Evolutionary conservation across 2,888 invertebrate genomes (phyloP), one percentile per base, ranked within the genome.

Genomic region (Melolontha melolontha): DNA sequence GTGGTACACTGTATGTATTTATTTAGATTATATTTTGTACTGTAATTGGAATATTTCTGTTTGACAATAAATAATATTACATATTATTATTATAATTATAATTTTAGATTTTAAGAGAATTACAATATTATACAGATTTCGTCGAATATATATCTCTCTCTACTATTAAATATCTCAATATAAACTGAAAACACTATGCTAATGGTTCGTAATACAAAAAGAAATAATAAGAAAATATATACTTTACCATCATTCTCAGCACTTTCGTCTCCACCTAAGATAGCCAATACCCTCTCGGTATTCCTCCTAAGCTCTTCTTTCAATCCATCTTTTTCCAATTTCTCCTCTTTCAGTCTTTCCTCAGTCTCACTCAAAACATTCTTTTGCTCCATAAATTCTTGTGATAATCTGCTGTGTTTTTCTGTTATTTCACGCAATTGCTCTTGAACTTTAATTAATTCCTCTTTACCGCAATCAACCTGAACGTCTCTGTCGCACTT

Each of bases 251-350:
- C 85, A 42, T 85, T 70, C 52, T 70, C 87, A 1, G 84, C 82
- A 64, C 83, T 85, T 52, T 64, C 69, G 52, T 85, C 85, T 67
- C 87, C 87, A 81, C 86, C 85, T 5, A 87, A 76, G 80, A 87
- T 87, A 1, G 85, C 90, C 73, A 92, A 84, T 44, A 93, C 89
- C 59, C 93, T 85, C 76, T 91, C 89, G 16, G 92, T 90, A 80
- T 93, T 93, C 71, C 88, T 85, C 74, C 92, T 90, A 51, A 94
- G 83, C 80, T 94, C 93, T 12, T 90, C 88, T 76, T 90, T 88
- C 67, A 92, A 89, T 2, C 91, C 89, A n/a, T 90, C 86, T 64
- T 93, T 89, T 67, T 92, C 92, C 8, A 90, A 87, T 1, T 89
- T 86, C 76, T 93, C 93, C 11, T 90, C 89, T 42, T 88, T 88